Percentiles rank a stretch among this genome's conserved stretches.
Conservation (phyloP, 2,113 vertebrate species). For the Clupea harengus region DNA sequence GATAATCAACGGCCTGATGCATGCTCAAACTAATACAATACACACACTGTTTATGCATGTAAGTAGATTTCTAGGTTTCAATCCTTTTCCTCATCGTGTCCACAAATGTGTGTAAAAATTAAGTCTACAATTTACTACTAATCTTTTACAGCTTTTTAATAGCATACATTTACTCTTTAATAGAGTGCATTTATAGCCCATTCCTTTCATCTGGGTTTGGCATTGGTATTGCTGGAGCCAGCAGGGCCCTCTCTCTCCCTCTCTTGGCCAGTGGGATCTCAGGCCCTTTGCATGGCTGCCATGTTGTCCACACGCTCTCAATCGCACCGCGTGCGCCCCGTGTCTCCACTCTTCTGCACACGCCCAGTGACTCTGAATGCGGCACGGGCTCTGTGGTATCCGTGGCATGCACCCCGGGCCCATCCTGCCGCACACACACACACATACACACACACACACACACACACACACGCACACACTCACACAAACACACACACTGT, state of each 20-base stretch:
- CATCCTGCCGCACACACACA: conserved; percentile 69
- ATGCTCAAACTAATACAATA: too few species aligned
- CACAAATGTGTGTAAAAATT: neutral
- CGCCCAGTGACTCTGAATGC: conserved; percentile 51
- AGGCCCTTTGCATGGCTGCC: neutral
- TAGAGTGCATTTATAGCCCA: neutral
- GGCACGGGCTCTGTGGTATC: conserved; percentile 70
- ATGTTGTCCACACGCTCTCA: conserved; percentile 41
- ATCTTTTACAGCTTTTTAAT: neutral
- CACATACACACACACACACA: conserved; percentile 69
- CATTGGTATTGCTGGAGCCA: neutral
- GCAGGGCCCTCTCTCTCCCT: neutral
- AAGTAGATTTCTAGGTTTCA: neutral
- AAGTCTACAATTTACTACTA: neutral
- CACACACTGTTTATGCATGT: neutral
- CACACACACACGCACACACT: conserved; percentile 23
- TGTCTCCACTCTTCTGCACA: conserved; percentile 47
- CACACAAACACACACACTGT: conserved; percentile 33
- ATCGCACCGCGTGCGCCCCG: conserved; percentile 49
- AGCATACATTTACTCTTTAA: neutral
- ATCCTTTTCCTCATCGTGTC: too few species aligned
- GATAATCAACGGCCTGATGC: neutral
- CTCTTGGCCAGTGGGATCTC: neutral
- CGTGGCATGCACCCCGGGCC: conserved; percentile 75
- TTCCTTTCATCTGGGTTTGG: neutral